A percentile compares a stretch with the other conserved stretches of the same genome.
Conservation (phyloP, 2,113 vertebrate genomes). For the Procavia capensis region DNA sequence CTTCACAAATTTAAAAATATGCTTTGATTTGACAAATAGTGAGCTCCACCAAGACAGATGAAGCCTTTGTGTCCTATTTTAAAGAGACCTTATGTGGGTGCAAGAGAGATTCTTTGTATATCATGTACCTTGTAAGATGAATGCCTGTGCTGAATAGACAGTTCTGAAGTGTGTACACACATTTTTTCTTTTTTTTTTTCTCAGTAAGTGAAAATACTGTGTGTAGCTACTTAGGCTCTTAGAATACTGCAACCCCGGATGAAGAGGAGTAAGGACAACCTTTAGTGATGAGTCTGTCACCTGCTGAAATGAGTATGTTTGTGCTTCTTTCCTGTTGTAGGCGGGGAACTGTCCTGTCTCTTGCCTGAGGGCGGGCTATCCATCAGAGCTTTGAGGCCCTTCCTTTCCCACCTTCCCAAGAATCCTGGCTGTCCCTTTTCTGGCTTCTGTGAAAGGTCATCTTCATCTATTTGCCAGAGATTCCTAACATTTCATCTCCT, state of each 20-base stretch:
- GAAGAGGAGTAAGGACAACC: neutral
- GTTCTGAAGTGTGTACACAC: conserved; percentile 75
- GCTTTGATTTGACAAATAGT: neutral
- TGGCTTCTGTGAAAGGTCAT: neutral
- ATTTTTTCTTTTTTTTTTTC: conserved; percentile 83
- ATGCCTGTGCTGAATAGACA: conserved; percentile 57
- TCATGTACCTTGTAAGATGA: conserved; percentile 33
- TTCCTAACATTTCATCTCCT: neutral
- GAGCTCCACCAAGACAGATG: conserved; percentile 61
- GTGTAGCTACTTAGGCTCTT: neutral
- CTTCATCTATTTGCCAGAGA: neutral
- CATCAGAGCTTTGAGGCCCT: neutral
- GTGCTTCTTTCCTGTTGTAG: neutral
- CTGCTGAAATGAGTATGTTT: neutral
- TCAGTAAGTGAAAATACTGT: conserved; percentile 37
- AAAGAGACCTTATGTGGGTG: conserved; percentile 56
- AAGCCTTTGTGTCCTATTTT: conserved; percentile 76
- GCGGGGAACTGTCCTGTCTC: neutral
- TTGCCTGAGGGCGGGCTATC: neutral
- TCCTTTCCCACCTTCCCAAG: neutral
- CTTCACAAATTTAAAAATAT: conserved; percentile 47
- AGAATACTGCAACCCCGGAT: neutral
- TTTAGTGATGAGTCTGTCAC: neutral
- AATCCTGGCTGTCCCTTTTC: neutral
- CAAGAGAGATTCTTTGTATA: conserved; percentile 78